phyloP scores from a whole-genome alignment of 1,140 invertebrate genomes.

The Drosophila orosa region DNA sequence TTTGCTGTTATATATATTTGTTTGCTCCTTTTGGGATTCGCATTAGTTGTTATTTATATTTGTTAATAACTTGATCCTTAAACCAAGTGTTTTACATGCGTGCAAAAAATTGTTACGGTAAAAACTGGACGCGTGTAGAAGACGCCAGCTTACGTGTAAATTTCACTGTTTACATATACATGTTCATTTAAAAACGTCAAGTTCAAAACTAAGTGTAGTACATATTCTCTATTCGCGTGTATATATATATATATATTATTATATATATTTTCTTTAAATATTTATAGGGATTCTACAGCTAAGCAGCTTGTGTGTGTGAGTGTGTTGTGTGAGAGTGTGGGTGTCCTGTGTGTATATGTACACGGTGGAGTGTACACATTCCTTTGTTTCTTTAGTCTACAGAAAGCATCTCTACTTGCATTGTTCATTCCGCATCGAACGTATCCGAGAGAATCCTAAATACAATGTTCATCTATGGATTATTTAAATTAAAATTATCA shows the following conservation, averaged over 20 bases:
- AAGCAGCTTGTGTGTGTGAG: conserved; percentile 46
- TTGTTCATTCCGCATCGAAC: conserved; percentile 51
- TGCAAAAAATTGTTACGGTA: conserved; percentile 65
- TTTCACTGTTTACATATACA: conserved; percentile 71
- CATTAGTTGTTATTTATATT: conserved; percentile 15
- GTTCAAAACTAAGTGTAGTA: conserved; percentile 61
- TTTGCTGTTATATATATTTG: conserved; percentile 13
- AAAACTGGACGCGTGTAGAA: conserved; percentile 66
- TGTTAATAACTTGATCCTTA: conserved; percentile 29
- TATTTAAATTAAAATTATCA: conserved; percentile 80
- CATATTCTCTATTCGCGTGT: conserved; percentile 41
- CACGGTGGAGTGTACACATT: conserved; percentile 22
- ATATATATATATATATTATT: conserved; percentile 10
- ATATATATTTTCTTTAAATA: conserved; percentile 43
- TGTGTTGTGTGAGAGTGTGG: conserved; percentile 29
- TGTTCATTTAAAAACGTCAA: conserved; percentile 66
- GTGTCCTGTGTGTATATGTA: conserved; percentile 35
- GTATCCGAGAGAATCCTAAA: conserved; percentile 63
- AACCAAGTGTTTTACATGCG: conserved; percentile 48
- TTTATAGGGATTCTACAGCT: conserved; percentile 57
- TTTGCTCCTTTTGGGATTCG: conserved; percentile 13
- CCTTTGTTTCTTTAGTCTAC: conserved; percentile 44
- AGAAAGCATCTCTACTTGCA: conserved; percentile 62
- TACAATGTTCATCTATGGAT: conserved; percentile 55
- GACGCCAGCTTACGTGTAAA: conserved; percentile 55